Evolutionary conservation across 2,888 invertebrate species (phyloP).

Genomic region (Protodeltote pygarga): DNA sequence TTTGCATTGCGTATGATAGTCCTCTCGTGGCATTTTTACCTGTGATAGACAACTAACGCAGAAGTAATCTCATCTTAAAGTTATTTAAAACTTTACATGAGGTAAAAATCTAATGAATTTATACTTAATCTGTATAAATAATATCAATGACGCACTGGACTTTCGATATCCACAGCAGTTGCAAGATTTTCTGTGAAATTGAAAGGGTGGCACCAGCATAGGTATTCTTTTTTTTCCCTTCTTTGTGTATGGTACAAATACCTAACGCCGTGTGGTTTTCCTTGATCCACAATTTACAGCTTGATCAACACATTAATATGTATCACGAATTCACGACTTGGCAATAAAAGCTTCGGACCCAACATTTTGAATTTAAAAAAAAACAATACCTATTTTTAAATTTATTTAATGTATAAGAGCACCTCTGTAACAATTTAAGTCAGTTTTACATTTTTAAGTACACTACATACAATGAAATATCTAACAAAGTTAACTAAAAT

Average conservation of each 20-base stretch:
- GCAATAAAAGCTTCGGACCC: constrained; percentile 33
- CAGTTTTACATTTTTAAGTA: constrained; percentile 20
- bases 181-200: constrained; percentile 6
- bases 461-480: constrained; percentile 12
- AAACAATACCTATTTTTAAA: constrained; percentile 32
- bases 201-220: neutral
- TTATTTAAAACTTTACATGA: too few species aligned
- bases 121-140: too few species aligned
- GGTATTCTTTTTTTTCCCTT: constrained; percentile 1
- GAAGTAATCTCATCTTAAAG: too few species aligned
- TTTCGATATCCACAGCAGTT: neutral
- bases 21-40: too few species aligned
- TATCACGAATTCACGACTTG: too few species aligned
- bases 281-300: constrained; percentile 28
- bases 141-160: neutral
- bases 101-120: too few species aligned
- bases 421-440: constrained; percentile 31
- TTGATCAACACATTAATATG: constrained; percentile 21
- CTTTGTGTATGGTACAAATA: neutral
- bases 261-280: constrained; percentile 29
- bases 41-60: too few species aligned
- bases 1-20: too few species aligned
- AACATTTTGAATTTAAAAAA: constrained; percentile 24
- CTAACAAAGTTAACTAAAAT: constrained; percentile 10
- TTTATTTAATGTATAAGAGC: constrained; percentile 37